Conservation (phyloP, 92 coral and sea anemone species). For the Micromussa lordhowensis region DNA sequence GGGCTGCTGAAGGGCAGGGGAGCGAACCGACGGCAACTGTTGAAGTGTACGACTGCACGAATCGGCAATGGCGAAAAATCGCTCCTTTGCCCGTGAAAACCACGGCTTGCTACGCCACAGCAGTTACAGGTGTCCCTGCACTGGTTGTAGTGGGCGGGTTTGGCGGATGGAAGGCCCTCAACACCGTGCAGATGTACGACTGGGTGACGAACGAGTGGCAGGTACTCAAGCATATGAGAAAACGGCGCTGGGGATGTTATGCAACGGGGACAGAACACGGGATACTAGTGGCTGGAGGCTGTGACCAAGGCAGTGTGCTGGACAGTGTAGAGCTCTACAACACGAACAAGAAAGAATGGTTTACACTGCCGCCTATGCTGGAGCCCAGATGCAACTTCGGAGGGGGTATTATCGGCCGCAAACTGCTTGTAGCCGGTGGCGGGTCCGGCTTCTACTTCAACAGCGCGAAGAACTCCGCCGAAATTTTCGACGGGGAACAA, state of each 20-base stretch:
- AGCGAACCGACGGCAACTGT: constrained; percentile 67
- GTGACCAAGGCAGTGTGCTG: constrained; percentile 85
- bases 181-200: constrained; percentile 81
- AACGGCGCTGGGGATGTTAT: constrained; percentile 84
- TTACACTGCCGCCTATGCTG: constrained; percentile 73
- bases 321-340: constrained; percentile 83
- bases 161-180: constrained; percentile 87
- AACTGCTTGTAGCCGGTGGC: constrained; percentile 80
- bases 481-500: constrained; percentile 76
- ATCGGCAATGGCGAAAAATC: constrained; percentile 60
- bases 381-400: constrained; percentile 83
- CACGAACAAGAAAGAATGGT: constrained; percentile 79
- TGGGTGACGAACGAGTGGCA: constrained; percentile 82
- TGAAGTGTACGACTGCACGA: constrained; percentile 67
- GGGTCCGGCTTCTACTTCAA: constrained; percentile 90
- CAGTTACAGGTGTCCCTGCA: constrained; percentile 75
- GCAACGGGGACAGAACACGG: constrained; percentile 83
- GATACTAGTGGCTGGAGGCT: constrained; percentile 83
- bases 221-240: constrained; percentile 77
- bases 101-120: constrained; percentile 85
- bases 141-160: constrained; percentile 83
- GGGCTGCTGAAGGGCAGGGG: constrained; percentile 69
- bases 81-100: constrained; percentile 78
- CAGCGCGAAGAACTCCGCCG: constrained; percentile 85
- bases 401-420: constrained; percentile 76